A percentile compares a stretch with the other conserved stretches of the same genome.
Evolutionary conservation across 1,140 invertebrate species (phyloP).

Genomic region (Idris sp.): DNA sequence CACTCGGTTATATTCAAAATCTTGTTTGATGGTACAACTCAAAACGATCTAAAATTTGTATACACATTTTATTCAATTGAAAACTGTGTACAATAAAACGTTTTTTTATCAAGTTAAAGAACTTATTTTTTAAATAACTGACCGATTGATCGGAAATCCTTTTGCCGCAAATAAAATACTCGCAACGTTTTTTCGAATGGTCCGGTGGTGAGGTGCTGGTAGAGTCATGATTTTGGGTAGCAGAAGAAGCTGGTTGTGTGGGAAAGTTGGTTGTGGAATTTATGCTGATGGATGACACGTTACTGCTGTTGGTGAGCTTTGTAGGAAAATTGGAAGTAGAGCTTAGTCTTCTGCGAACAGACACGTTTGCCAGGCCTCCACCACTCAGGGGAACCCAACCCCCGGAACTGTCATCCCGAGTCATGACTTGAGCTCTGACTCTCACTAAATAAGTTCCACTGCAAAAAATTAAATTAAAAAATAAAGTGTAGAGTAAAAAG

Average conservation of each 20-base stretch:
- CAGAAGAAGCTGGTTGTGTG: constrained; percentile 50
- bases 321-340: constrained; percentile 64
- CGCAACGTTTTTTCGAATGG: too few species aligned
- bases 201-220: too few species aligned
- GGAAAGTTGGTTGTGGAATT: constrained; percentile 60
- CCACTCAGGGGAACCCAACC: constrained; percentile 96
- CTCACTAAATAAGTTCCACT: constrained; percentile 95
- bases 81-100: too few species aligned
- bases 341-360: constrained; percentile 85
- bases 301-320: constrained; percentile 63
- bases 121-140: too few species aligned
- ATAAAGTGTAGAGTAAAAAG: too few species aligned
- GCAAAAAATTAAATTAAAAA: constrained; percentile 75
- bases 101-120: too few species aligned
- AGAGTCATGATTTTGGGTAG: constrained; percentile 65
- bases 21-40: constrained; percentile 95
- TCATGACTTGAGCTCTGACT: constrained; percentile 98
- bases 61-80: too few species aligned
- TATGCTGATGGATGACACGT: constrained; percentile 65
- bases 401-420: constrained; percentile 95
- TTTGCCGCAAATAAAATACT: too few species aligned
- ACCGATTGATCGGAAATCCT: constrained; percentile 91
- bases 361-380: constrained; percentile 94
- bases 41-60: constrained; percentile 97
- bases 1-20: constrained; percentile 98